Evolutionary conservation across 2,113 vertebrate species (phyloP), one percentile per base, ranked within the genome.

Genomic region (Xenopus laevis): DNA sequence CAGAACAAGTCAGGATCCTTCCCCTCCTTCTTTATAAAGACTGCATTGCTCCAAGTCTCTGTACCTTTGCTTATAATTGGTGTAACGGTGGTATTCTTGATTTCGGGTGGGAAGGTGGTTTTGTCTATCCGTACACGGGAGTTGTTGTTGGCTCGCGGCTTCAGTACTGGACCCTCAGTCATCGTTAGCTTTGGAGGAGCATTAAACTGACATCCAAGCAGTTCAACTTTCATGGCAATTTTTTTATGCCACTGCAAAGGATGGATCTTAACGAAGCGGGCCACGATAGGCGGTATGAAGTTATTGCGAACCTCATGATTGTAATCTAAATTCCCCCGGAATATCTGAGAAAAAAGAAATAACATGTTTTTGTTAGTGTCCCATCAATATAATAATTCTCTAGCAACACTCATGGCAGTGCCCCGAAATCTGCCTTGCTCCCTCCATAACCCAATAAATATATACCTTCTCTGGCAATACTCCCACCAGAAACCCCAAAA

Each of bases 281-380:
- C 93, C 82, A 92, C 85, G 47, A 99, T 91, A 17, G 96, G 95
- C 71, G 95, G 96, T 71, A 99, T 95, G 87, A 99, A 98, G 88
- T 99, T 99, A 80, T 99, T 99, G 75, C 97, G 93, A 71, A 98
- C 97, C 83, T 98, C 94, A 12, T 97, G 89, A 79, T 91, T 84
- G 87, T 94, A 93, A 85, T 98, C 93, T 74, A 82, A 91, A 87
- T 99, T 99, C 74, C 95, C 97, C 88, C 98, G 95, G 85, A 99
- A 98, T 86, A 96, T 72, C 97, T 99, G 78, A 71, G 76, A 83
- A 52, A 55, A 33, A 33, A 33, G n/a, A n/a, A n/a, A n/a, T n/a
- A n/a, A n/a, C n/a, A n/a, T n/a, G n/a, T n/a, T n/a, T n/a, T n/a
- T n/a, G n/a, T n/a, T n/a, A n/a, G n/a, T n/a, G n/a, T n/a, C n/a